Conservation (phyloP, 1,140 invertebrate genomes). For the Argopecten irradians region DNA sequence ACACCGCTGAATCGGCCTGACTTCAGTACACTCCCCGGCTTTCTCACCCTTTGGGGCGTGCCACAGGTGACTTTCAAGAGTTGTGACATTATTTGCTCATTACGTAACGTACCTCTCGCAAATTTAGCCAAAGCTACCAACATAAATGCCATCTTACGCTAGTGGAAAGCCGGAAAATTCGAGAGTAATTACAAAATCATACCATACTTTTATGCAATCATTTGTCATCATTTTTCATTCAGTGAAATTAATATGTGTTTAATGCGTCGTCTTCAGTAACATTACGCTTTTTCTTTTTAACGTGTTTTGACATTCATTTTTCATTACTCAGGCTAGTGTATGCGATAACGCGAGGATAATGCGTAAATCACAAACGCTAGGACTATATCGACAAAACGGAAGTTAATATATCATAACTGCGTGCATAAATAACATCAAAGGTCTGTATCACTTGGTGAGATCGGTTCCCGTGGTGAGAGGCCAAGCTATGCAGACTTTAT, state of each 20-base stretch:
- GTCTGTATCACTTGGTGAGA: background rate
- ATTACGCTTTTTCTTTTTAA: slow-evolving; percentile 12
- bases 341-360: background rate
- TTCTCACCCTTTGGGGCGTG: background rate
- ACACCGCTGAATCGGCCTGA: background rate
- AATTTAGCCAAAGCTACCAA: background rate
- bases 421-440: background rate
- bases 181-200: slow-evolving; percentile 11
- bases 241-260: slow-evolving; percentile 16
- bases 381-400: slow-evolving; percentile 10
- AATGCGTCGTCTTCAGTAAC: background rate
- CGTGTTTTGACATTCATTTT: background rate
- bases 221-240: slow-evolving; percentile 23
- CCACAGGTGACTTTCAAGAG: background rate
- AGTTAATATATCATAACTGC: slow-evolving; percentile 4
- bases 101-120: background rate
- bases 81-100: background rate
- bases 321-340: slow-evolving; percentile 7
- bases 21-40: background rate
- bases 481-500: background rate
- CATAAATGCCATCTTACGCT: background rate
- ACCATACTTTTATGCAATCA: slow-evolving; percentile 4
- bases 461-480: background rate
- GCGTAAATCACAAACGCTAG: background rate
- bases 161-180: background rate